Evolutionary conservation across 2,888 invertebrate genomes (phyloP).

Genomic region (Bombylius discolor): DNA sequence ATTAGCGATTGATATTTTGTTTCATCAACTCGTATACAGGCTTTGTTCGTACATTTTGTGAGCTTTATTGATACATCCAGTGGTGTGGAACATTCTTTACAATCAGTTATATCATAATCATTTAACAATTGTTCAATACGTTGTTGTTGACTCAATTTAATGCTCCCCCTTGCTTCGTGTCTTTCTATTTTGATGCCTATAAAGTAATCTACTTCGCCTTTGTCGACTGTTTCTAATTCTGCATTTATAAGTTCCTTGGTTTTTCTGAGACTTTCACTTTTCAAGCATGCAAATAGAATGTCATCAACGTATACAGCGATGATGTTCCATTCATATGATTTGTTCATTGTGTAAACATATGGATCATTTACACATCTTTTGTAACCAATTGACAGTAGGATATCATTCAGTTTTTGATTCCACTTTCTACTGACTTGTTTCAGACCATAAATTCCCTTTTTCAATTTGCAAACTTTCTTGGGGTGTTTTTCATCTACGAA

Average conservation of each 20-base stretch:
- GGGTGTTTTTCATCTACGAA: not conserved
- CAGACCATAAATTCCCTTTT: constrained; percentile 2
- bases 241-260: too few relatives aligned
- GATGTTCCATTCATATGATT: not conserved
- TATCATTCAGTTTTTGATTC: not conserved
- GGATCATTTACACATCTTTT: not conserved
- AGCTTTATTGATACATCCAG: not conserved
- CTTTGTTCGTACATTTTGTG: not conserved
- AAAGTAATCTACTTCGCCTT: not conserved
- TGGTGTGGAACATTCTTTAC: not conserved
- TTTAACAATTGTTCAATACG: not conserved
- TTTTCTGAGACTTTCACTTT: too few relatives aligned
- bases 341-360: not conserved
- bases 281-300: too few relatives aligned
- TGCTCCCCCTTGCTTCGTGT: not conserved
- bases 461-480: constrained; percentile 1
- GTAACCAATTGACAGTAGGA: not conserved
- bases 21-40: not conserved
- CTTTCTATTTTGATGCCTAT: constrained; percentile 1
- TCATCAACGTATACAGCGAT: not conserved
- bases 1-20: constrained; percentile 1
- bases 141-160: not conserved
- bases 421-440: constrained; percentile 2
- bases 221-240: too few relatives aligned
- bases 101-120: not conserved